Evolutionary conservation across 2,888 invertebrate genomes (phyloP), one percentile per base, ranked within the genome.

Genomic region (Allacma fusca): DNA sequence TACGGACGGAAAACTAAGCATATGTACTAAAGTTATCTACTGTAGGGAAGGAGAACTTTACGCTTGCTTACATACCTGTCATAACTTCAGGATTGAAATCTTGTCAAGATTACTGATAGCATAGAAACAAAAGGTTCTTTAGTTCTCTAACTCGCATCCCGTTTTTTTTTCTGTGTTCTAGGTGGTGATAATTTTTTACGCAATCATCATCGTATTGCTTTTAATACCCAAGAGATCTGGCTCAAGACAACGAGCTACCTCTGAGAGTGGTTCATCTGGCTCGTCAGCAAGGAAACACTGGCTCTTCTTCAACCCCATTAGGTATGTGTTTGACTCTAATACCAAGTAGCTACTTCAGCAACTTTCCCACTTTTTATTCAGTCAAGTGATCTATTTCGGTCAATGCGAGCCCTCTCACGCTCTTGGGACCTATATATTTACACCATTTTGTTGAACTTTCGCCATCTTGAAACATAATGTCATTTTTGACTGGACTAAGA

Each of bases 131-230:
- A 2, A n/a, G 16, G 5, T 5, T 40, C 13, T 13, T 40, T 40
- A 13, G 7, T 13, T 40, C 40, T 40, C 40, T 40, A 40, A 40
- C 40, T 40, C 40, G 5, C 13, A 13, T 40, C 5, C 40, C 24
- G n/a, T n/a, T 68, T 40, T 40, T 12, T 21, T 68, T 21, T 4
- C 7, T n/a, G 5, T 29, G 28, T 50, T 72, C 12, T 79, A 86
- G 86, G 86, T 86, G 19, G 86, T 86, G 57, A 85, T 86, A 50
- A 85, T 86, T 21, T 86, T 86, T 81, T 86, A 86, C 81, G 85
- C 86, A 13, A 86, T 86, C 59, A 86, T 86, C 77, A 86, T 86
- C 69, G 84, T 86, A 59, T 84, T 86, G 65, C 85, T 86, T n/a
- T 83, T 86, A 65, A 86, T 86, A 34, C 86, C 86, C 67, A 81